Evolutionary conservation across 92 coral and sea anemone species (phyloP), one percentile per base, ranked within the genome.

Genomic region (Zoanthus gigantus): DNA sequence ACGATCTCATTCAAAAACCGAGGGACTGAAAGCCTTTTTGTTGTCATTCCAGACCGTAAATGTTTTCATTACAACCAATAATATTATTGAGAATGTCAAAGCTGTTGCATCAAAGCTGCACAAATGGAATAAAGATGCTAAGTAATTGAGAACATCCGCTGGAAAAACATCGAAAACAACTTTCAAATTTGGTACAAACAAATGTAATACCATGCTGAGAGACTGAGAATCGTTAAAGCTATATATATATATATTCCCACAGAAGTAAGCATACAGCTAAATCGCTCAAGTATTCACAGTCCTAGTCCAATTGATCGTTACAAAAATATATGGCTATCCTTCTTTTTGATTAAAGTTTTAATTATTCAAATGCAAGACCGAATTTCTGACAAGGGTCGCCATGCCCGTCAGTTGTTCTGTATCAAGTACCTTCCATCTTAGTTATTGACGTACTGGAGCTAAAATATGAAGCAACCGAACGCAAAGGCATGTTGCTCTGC

Each of bases 31-130:
- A 72, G 69, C 88, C 85, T 85, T 90, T 71, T 78, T 78, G 86
- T 86, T 30, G 54, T 84, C 89, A 57, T 86, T 90, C 52, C 83
- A 77, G 89, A 85, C 85, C 9, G 80, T 72, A 79, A 81, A 57
- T 81, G 88, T 74, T 88, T 82, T 88, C 87, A 72, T 75, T 79
- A 79, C 81, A 42, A 82, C 86, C 81, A 77, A 77, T 72, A 90
- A 90, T 77, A 81, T 85, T 77, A 80, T 90, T 71, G 92, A 90
- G 63, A 76, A 85, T 75, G 86, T 85, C 82, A 90, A 90, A 86
- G 89, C 92, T 77, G 72, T 85, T 75, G 89, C 89, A 78, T 76
- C 92, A 75, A 89, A 89, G 84, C 92, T 89, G 83, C 89, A 89
- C 84, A 89, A 89, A 89, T 77, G 74, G 77, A 78, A 89, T 23